Base-by-base conservation (phyloP, 92 coral and sea anemone genomes). In the Porites cylindrica region DNA sequence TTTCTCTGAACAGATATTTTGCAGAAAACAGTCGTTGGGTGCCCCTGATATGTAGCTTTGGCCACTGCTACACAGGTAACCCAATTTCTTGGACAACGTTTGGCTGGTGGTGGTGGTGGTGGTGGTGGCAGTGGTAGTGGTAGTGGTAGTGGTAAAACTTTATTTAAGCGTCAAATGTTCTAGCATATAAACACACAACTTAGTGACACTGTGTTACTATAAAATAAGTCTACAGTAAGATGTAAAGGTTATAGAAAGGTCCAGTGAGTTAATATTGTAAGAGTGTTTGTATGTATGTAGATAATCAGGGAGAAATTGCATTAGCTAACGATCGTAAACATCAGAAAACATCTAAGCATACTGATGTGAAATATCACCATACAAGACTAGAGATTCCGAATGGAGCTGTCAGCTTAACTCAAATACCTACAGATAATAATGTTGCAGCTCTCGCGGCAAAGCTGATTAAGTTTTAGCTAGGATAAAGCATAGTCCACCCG, bases 331-430 rank as follows among this genome's bases (percentile, higher is more conserved):
- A 72, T 66, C 87, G 87, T 43, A 61, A 73, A 64, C 86, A 81
- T 56, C 91, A 81, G 64, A 73, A 87, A 60, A 81, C 83, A 47
- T 47, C 87, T 18, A 88, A 72, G 66, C 82, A 88, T 70, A 88
- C 75, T 19, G 80, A 86, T 76, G 74, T 80, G 9, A 86, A 73
- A 65, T 78, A 86, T 54, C 90, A 86, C 65, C 77, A 64, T 26
- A 70, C 75, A 76, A 85, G 89, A 85, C 58, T 72, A 29, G 89
- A 85, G 24, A 50, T 87, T 6, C 81, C 79, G 79, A 51, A 38
- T 67, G 62, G 82, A 72, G 54, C 32, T 51, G 82, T 84, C 5
- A 47, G 63, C 38, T 50, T 84, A 59, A 65, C 21, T 6, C 76
- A 84, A 62, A 38, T 84, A 71, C 69, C 69, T 12, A 61, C 81